phyloP scores from a whole-genome alignment of 2,113 vertebrate species.

The Hippocampus comes region DNA sequence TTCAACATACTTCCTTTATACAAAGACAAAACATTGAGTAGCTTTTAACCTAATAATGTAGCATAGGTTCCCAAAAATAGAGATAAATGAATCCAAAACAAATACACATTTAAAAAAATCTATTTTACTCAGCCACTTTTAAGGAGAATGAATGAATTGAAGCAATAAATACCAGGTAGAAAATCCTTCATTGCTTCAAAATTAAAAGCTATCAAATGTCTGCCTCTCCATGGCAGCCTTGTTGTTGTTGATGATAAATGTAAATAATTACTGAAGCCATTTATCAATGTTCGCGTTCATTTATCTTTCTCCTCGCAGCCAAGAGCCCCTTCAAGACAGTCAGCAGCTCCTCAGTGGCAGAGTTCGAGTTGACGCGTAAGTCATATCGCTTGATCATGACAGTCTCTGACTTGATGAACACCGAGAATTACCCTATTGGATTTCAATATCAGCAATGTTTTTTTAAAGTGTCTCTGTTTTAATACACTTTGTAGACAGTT shows the following conservation, averaged over 20 bases:
- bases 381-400: conserved; percentile 35
- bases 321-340: conserved; percentile 94
- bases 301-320: conserved; percentile 76
- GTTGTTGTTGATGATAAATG: conserved; percentile 25
- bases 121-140: too few species aligned
- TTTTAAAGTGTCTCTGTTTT: too few species aligned
- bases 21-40: too few species aligned
- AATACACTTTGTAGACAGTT: too few species aligned
- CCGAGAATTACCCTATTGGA: too few species aligned
- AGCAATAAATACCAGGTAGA: neutral
- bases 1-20: too few species aligned
- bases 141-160: too few species aligned
- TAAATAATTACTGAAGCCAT: conserved; percentile 24
- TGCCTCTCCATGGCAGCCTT: neutral
- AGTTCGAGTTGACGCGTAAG: conserved; percentile 94
- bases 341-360: conserved; percentile 86
- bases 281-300: conserved; percentile 51
- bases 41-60: too few species aligned
- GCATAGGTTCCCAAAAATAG: too few species aligned
- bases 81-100: too few species aligned
- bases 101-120: too few species aligned
- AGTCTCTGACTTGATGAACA: neutral
- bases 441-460: too few species aligned
- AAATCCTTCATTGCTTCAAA: neutral
- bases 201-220: conserved; percentile 11